A percentile compares a stretch with the other conserved stretches of the same genome.
Conservation (phyloP, 2,888 invertebrate species). For the Drosophila percnosoma region DNA sequence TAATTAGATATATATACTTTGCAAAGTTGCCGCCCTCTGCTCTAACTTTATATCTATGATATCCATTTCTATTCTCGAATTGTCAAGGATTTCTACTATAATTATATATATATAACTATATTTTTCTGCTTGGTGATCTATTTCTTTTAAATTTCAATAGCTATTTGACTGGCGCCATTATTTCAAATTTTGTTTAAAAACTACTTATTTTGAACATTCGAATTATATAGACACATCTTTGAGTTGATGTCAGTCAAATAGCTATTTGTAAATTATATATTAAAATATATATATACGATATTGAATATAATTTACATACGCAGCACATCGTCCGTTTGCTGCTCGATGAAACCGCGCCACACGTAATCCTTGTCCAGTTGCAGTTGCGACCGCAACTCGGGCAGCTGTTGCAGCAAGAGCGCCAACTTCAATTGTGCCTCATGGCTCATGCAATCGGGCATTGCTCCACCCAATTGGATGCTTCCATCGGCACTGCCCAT, state of each 20-base stretch:
- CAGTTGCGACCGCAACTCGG: conserved; percentile 74
- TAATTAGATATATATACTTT: no score
- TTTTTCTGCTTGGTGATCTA: no score
- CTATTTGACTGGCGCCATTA: no score
- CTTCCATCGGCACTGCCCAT: conserved; percentile 78
- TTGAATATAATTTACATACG: conserved; percentile 85
- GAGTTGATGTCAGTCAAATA: neutral
- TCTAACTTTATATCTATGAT: no score
- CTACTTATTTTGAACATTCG: no score
- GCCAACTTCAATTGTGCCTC: conserved; percentile 81
- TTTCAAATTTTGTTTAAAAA: no score
- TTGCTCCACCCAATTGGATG: conserved; percentile 39
- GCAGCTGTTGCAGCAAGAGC: conserved; percentile 74
- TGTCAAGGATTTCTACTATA: no score
- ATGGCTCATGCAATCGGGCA: conserved; percentile 82
- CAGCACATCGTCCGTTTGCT: conserved; percentile 85
- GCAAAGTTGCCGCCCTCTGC: no score
- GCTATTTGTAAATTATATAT: neutral
- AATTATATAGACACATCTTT: no score
- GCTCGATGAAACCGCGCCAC: conserved; percentile 82
- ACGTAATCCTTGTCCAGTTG: conserved; percentile 82
- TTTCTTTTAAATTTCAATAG: no score
- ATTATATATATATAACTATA: no score
- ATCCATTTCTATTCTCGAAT: no score
- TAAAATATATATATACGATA: neutral